Evolutionary conservation across 2,888 invertebrate genomes (phyloP).

Genomic region (Stenurella melanura): DNA sequence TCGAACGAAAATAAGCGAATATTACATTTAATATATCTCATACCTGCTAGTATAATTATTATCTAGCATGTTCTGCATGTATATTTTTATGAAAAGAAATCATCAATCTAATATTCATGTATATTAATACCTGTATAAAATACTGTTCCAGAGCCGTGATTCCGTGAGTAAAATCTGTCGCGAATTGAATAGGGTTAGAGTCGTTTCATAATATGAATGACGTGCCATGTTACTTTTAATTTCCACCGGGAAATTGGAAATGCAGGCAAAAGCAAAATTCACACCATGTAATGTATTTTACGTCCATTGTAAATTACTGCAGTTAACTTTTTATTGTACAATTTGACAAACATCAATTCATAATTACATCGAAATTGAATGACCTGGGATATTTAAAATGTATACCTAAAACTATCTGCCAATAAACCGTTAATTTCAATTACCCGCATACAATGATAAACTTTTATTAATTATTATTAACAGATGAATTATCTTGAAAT

Average conservation of each 20-base stretch:
- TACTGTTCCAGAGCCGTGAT: constrained; percentile 22
- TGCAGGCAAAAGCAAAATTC: constrained; percentile 48
- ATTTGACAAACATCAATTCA: constrained; percentile 10
- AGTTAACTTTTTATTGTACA: constrained; percentile 36
- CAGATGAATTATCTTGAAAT: too few relatives aligned
- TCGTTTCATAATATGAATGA: constrained; percentile 50
- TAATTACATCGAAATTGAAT: constrained; percentile 14
- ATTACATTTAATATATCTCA: too few relatives aligned
- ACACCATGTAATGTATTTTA: constrained; percentile 46
- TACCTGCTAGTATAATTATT: too few relatives aligned
- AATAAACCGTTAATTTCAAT: not conserved
- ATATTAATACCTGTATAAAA: constrained; percentile 3
- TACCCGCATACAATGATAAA: not conserved
- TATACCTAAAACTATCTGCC: not conserved
- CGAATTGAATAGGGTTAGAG: constrained; percentile 25
- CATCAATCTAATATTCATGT: too few relatives aligned
- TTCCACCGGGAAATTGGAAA: constrained; percentile 59
- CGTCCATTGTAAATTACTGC: constrained; percentile 41
- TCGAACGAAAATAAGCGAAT: too few relatives aligned
- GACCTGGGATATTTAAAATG: constrained; percentile 12
- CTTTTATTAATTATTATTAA: not conserved
- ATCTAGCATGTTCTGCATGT: too few relatives aligned
- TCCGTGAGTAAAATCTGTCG: constrained; percentile 26
- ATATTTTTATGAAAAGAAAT: too few relatives aligned
- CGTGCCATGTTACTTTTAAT: constrained; percentile 56